Conservation (phyloP, 2,113 vertebrate genomes). For the Beaufortia kweichowensis region DNA sequence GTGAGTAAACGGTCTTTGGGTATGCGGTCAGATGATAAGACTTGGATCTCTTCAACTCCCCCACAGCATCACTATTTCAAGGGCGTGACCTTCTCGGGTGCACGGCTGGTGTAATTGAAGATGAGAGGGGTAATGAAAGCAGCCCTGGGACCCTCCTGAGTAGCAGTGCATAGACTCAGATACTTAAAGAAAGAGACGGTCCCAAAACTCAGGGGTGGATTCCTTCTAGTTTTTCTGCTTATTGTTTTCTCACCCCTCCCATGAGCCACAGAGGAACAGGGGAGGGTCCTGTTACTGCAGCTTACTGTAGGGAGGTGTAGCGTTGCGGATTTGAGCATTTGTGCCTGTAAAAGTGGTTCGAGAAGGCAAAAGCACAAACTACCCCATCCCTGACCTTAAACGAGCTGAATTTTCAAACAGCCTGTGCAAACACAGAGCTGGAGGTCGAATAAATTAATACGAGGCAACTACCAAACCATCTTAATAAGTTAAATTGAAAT, state of each 20-base stretch:
- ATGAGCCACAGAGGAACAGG: constrained; percentile 14
- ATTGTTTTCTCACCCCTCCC: constrained; percentile 13
- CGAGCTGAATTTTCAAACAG: constrained; percentile 1
- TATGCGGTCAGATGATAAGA: neutral
- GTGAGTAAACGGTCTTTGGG: neutral
- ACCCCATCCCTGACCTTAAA: neutral
- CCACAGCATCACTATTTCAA: constrained; percentile 40
- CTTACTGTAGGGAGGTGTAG: constrained; percentile 49
- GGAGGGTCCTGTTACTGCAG: constrained; percentile 57
- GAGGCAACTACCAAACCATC: neutral
- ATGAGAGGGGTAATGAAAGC: constrained; percentile 43
- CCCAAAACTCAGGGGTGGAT: constrained; percentile 16
- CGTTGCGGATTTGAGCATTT: constrained; percentile 14
- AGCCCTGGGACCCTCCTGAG: constrained; percentile 44
- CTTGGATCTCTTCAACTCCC: constrained; percentile 5
- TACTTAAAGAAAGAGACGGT: neutral
- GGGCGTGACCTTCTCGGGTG: constrained; percentile 35
- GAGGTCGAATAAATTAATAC: neutral
- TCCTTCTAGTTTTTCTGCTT: constrained; percentile 12
- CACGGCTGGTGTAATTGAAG: constrained; percentile 36
- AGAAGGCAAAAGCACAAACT: neutral
- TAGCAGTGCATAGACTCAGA: neutral
- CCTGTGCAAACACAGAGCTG: neutral
- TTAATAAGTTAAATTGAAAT: neutral
- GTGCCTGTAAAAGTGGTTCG: neutral